These are phyloP conservation scores for Natator depressus DNA, from an alignment of 2,113 vertebrate species.

Conservation along the genomic window DNA sequence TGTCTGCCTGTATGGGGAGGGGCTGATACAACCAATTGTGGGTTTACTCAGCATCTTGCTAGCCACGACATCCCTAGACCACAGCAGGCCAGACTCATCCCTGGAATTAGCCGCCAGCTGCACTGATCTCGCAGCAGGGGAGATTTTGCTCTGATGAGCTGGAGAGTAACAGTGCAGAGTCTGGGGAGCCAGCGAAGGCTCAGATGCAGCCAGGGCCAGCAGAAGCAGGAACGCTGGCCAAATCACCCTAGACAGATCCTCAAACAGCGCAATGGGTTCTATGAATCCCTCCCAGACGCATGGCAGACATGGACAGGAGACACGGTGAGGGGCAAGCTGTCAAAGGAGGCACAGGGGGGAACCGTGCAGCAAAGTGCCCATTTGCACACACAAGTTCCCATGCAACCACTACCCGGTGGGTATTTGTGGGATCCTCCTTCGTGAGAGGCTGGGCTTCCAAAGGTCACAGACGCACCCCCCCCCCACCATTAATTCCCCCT, in stretches of 20 bases:
- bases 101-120: neutral
- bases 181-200: fast-evolving
- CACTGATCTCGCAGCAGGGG: neutral
- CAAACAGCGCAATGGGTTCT: neutral
- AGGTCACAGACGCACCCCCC: neutral
- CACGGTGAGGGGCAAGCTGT: neutral
- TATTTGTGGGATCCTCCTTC: neutral
- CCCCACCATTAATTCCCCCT: neutral
- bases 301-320: neutral
- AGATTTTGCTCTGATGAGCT: neutral
- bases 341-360: fast-evolving
- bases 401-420: too few species aligned
- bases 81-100: neutral
- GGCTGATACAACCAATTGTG: neutral
- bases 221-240: neutral
- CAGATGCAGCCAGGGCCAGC: too few species aligned
- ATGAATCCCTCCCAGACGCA: neutral
- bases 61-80: neutral
- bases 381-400: neutral
- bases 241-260: neutral
- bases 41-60: neutral
- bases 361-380: neutral
- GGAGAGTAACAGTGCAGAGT: neutral
- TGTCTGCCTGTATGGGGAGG: neutral
- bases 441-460: neutral